Conservation (phyloP, 2,888 invertebrate species). For the Arge pagana region DNA sequence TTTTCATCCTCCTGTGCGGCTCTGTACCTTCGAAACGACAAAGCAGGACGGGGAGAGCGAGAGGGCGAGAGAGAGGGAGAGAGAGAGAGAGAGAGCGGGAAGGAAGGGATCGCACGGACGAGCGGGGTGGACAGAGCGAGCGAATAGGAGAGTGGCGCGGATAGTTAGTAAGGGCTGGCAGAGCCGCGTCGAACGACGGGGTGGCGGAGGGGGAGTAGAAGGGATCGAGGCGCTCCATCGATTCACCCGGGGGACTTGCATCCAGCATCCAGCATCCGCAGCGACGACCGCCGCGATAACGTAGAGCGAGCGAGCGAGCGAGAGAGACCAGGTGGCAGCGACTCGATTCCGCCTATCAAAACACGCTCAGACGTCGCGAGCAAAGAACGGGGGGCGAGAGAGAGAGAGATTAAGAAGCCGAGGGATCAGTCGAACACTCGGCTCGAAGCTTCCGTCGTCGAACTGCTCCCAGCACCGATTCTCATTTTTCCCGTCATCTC, state of each 20-base stretch:
- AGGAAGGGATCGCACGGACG: no score
- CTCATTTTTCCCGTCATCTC: no score
- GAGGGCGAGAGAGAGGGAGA: background rate
- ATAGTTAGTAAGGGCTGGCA: conserved; percentile 17
- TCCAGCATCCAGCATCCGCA: conserved; percentile 35
- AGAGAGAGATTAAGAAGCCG: conserved; percentile 7
- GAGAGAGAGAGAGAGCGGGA: background rate
- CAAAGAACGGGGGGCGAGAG: conserved; percentile 13
- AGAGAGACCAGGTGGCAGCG: conserved; percentile 6
- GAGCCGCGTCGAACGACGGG: conserved; percentile 1
- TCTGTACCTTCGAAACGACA: no score
- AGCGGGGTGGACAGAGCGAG: no score
- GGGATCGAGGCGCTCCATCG: conserved; percentile 46
- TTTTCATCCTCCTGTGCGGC: no score
- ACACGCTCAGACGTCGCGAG: conserved; percentile 13
- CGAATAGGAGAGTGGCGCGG: background rate
- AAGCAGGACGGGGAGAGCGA: background rate
- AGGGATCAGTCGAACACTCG: no score
- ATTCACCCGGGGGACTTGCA: conserved; percentile 52
- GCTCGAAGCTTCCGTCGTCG: no score
- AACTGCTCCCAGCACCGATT: no score
- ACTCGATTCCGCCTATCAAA: conserved; percentile 4
- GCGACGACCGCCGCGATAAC: background rate
- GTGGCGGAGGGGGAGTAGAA: background rate
- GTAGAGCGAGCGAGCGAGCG: background rate